phyloP scores from a whole-genome alignment of 2,888 invertebrate genomes.

The Crepidodera aurea region DNA sequence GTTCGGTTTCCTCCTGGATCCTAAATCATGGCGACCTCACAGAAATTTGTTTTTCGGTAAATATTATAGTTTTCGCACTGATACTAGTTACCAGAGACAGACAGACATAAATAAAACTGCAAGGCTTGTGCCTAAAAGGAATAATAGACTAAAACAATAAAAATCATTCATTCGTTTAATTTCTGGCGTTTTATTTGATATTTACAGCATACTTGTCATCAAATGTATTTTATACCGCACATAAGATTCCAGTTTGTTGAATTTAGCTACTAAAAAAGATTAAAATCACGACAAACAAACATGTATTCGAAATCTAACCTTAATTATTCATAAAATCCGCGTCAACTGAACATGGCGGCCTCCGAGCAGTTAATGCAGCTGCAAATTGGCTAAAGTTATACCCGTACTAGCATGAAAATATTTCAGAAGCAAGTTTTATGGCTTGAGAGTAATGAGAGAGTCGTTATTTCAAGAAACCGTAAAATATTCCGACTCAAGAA shows the following conservation, averaged over 20 bases:
- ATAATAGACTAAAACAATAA: too few species aligned
- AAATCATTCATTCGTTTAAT: too few species aligned
- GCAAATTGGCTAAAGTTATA: constrained; percentile 35
- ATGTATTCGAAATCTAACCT: constrained; percentile 12
- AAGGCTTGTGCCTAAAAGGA: too few species aligned
- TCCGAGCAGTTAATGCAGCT: constrained; percentile 30
- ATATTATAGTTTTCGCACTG: too few species aligned
- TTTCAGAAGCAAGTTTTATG: constrained; percentile 28
- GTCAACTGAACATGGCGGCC: constrained; percentile 22
- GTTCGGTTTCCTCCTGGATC: too few species aligned
- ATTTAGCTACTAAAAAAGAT: constrained; percentile 4
- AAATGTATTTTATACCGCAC: neutral
- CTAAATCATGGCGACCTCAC: too few species aligned
- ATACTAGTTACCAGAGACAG: too few species aligned
- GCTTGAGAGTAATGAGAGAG: constrained; percentile 23
- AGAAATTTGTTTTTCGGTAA: too few species aligned
- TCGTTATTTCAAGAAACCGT: constrained; percentile 27
- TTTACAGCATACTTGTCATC: too few species aligned
- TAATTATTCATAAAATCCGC: constrained; percentile 23
- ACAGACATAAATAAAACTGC: too few species aligned
- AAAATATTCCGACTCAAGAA: constrained; percentile 26
- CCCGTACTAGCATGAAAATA: constrained; percentile 30
- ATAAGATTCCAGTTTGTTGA: neutral
- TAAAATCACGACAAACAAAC: constrained; percentile 3
- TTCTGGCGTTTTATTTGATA: too few species aligned